Evolutionary conservation across 2,113 vertebrate species (phyloP).

Genomic region (Centropus unirufus): DNA sequence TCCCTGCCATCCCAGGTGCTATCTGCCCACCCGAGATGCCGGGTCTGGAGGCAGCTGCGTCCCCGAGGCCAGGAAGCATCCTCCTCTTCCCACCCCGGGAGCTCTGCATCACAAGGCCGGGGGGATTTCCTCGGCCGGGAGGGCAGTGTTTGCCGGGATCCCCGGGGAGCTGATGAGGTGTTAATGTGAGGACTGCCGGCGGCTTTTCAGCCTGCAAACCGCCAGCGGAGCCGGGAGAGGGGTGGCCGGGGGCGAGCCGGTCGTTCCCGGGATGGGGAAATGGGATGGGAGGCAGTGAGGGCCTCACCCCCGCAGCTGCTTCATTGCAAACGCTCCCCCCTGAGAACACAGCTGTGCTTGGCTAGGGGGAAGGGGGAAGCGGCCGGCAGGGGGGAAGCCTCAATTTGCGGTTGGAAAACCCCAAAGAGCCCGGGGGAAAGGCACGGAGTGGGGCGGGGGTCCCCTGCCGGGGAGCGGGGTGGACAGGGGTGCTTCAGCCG

Average conservation of each 20-base stretch:
- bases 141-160: constrained; percentile 87
- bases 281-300: constrained; percentile 25
- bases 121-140: constrained; percentile 84
- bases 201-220: constrained; percentile 77
- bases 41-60: constrained; percentile 53
- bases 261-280: too few species aligned
- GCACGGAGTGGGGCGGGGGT: too few species aligned
- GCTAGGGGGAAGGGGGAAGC: too few species aligned
- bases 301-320: background rate
- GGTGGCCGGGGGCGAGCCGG: constrained; percentile 26
- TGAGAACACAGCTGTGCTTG: background rate
- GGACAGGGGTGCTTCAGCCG: background rate
- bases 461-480: too few species aligned
- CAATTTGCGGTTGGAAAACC: background rate
- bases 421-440: background rate
- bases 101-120: constrained; percentile 84
- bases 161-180: constrained; percentile 92
- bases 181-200: constrained; percentile 81
- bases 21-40: constrained; percentile 92
- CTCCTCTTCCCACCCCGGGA: constrained; percentile 62
- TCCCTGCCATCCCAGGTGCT: constrained; percentile 85
- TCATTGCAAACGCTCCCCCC: constrained; percentile 71
- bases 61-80: constrained; percentile 81
- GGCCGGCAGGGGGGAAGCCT: background rate
- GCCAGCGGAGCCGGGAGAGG: constrained; percentile 61